Base-by-base conservation (phyloP, 2,797 vertebrate genomes). In the Sebastes matsubarae region DNA sequence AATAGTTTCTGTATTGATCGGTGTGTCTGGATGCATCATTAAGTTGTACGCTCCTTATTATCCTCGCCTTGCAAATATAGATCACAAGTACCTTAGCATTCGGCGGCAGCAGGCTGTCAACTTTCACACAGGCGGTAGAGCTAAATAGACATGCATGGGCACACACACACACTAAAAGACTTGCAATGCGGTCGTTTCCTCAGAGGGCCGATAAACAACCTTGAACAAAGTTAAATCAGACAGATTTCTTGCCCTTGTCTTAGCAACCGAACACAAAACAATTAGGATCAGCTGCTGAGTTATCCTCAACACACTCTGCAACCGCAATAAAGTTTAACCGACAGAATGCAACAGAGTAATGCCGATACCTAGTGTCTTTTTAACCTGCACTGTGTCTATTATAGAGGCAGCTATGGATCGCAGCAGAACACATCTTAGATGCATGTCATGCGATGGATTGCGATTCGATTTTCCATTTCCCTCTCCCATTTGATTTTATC, bases 1-100 rank as follows among this genome's bases (percentile, higher is more conserved):
- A 87, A 77, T 52, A 71, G 79, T 20, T 27, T 64, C 52, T 12
- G 77, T 65, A 92, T 91, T 80, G 80, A 92, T 90, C 68, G 22
- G 34, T 12, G 46, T 24, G 68, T 87, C 71, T 20, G 42, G 6
- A 67, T 68, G 79, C 81, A 82, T 92, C 72, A 86, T 91, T 84
- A 86, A 72, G 54, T 68, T 69, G 50, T 67, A 54, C 2, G 0
- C 38, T 55, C 16, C 67, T 60, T 78, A 70, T 82, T 85, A 77
- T 80, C 73, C 60, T 55, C 8, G 64, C 66, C 81, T 78, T 61
- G 77, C 18, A 83, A 86, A 72, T 84, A 85, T 67, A 77, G 78
- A 88, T 84, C 76, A 74, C 46, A 60, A 6, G 68, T 34, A 59
- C 30, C 65, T 75, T 50, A 30, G 54, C 72, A 68, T 74, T 58